Percentiles rank a stretch among this genome's conserved stretches.
Evolutionary conservation across 2,113 vertebrate species (phyloP).

Genomic region (Siphamia tubifer): DNA sequence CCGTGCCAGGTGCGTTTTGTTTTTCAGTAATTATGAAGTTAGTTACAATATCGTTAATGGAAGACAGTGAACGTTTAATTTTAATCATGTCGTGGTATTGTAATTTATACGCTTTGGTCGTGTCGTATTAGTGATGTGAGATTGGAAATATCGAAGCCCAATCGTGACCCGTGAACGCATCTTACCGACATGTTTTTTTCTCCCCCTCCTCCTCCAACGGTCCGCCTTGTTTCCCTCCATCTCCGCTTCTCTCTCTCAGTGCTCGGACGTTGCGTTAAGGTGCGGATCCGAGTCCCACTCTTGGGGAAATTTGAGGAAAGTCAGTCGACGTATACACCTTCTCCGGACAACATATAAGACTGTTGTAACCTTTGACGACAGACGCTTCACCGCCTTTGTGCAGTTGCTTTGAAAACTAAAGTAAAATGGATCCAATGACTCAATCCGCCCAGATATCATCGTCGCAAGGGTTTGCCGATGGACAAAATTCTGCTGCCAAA

Average conservation of each 20-base stretch:
- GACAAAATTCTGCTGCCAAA: constrained; percentile 76
- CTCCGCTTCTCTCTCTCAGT: constrained; percentile 35
- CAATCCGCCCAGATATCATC: constrained; percentile 82
- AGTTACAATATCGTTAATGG: too few species aligned
- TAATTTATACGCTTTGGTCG: background rate
- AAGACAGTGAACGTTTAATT: too few species aligned
- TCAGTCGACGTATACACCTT: background rate
- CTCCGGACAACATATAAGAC: background rate
- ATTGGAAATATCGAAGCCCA: background rate
- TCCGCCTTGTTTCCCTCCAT: constrained; percentile 39
- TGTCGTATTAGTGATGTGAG: background rate
- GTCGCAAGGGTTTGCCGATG: constrained; percentile 79
- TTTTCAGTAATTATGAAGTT: background rate
- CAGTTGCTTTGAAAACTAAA: constrained; percentile 21
- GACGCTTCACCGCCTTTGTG: constrained; percentile 9
- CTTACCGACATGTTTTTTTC: constrained; percentile 50
- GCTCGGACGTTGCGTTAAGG: constrained; percentile 33
- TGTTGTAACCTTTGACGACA: background rate
- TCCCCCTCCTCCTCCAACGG: constrained; percentile 56
- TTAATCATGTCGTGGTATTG: background rate
- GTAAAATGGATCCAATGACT: constrained; percentile 80
- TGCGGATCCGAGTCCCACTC: constrained; percentile 39
- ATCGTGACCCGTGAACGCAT: constrained; percentile 19
- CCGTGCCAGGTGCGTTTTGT: fast-evolving
- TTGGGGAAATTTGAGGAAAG: constrained; percentile 41